phyloP scores from a whole-genome alignment of 2,797 vertebrate species.

The Morelia viridis region DNA sequence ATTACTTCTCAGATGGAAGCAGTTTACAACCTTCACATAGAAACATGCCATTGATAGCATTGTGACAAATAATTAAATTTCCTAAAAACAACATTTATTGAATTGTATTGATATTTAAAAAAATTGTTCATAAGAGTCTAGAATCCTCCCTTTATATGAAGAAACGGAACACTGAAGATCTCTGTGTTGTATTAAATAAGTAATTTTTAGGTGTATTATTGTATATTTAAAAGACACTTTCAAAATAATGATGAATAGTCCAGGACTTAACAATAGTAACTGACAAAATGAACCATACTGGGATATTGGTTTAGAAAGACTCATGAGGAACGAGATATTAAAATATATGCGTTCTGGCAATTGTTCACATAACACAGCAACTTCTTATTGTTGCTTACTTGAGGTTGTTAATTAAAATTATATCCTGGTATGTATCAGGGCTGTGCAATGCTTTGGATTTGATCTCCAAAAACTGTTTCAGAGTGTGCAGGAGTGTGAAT shows the following conservation, averaged over 20 bases:
- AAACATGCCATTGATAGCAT: slow-evolving; percentile 72
- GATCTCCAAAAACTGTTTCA: neutral
- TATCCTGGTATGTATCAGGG: neutral
- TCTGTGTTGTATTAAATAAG: slow-evolving; percentile 43
- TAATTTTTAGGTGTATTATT: slow-evolving; percentile 37
- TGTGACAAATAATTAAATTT: slow-evolving; percentile 78
- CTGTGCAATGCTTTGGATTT: neutral
- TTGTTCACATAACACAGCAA: neutral
- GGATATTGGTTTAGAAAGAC: neutral
- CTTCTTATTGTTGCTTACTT: neutral
- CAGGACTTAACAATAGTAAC: slow-evolving; percentile 18
- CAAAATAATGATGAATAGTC: slow-evolving; percentile 19
- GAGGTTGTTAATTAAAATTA: slow-evolving; percentile 13
- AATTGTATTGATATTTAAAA: slow-evolving; percentile 72
- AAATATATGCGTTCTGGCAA: neutral
- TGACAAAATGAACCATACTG: slow-evolving; percentile 6
- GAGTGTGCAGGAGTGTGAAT: too few species aligned
- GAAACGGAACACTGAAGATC: slow-evolving; percentile 28
- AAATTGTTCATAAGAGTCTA: slow-evolving; percentile 69
- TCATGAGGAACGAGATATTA: slow-evolving; percentile 5
- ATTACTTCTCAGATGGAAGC: slow-evolving; percentile 79
- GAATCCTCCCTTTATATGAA: slow-evolving; percentile 48
- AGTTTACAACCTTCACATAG: slow-evolving; percentile 77
- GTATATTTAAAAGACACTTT: slow-evolving; percentile 39
- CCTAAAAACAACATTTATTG: slow-evolving; percentile 75